Base-by-base conservation (phyloP, 2,797 vertebrate species). In the Hemibagrus guttatus region DNA sequence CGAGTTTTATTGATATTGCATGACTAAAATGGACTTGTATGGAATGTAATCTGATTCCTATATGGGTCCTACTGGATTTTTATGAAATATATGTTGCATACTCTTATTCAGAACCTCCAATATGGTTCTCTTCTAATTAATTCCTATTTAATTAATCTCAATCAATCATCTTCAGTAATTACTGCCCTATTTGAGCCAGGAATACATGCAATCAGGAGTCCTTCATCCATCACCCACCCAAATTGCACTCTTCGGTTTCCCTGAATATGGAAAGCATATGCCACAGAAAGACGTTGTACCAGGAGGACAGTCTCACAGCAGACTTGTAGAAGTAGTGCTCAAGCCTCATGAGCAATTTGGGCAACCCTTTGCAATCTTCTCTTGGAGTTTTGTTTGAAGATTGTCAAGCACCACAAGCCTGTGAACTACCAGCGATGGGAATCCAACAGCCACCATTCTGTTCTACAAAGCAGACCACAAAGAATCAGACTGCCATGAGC, bases 391-490 rank as follows among this genome's bases (percentile, higher is more conserved):
- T 54, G 7, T 72, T 84, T 72, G 21, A 72, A 52, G 56, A 52
- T 82, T 81, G 12, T 64, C 46, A 74, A 64, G 76, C 17, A 63
- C 35, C 19, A n/a, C 63, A 78, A 63, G 39, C 35, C 26, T 63
- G 23, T 63, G 28, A 49, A 64, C 56, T 80, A 81, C 39, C 54
- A 56, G 64, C 42, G 31, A 6, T 74, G 58, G 66, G 66, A 54
- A 59, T 87, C 23, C 49, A 76, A 64, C 39, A 59, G 31, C 66
- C 46, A 64, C 49, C 64, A n/a, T 78, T 54, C 28, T 56, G 56
- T 31, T 49, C 66, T 72, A 81, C 42, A 81, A 81, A 78, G 66
- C 31, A 80, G 21, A 59, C 61, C 72, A 66, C 56, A 80, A 84
- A 63, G 75, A n/a, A 56, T 35, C 68, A 84, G 31, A 23, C 16